Conservation (phyloP, 2,797 vertebrate species). For the Fistularia commersonii region DNA sequence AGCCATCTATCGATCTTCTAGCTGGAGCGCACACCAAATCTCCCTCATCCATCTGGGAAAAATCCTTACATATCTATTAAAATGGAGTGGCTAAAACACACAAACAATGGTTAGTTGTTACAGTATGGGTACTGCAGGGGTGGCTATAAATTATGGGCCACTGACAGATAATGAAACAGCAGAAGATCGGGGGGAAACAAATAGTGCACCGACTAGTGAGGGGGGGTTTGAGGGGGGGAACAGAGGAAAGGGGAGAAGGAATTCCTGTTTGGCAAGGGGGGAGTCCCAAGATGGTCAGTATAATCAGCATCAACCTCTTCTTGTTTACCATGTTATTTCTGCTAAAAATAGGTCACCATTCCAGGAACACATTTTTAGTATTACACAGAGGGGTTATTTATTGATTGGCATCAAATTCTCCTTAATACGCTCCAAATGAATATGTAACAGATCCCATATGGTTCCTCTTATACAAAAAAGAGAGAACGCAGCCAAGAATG, state of each 20-base stretch:
- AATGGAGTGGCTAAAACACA: slow-evolving; percentile 37
- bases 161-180: slow-evolving; percentile 58
- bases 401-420: no score
- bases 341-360: slow-evolving; percentile 17
- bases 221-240: slow-evolving; percentile 5
- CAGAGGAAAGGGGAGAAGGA: slow-evolving; percentile 7
- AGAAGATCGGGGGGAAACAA: slow-evolving; percentile 40
- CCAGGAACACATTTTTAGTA: neutral
- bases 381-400: no score
- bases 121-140: slow-evolving; percentile 22
- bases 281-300: slow-evolving; percentile 38
- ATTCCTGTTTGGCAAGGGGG: slow-evolving; percentile 41
- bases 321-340: slow-evolving; percentile 30
- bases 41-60: slow-evolving; percentile 45
- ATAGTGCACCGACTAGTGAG: slow-evolving; percentile 31
- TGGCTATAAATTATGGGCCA: slow-evolving; percentile 24
- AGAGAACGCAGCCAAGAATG: no score
- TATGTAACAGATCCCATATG: no score
- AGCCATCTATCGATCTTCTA: slow-evolving; percentile 53
- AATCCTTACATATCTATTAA: slow-evolving; percentile 52
- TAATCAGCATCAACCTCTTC: slow-evolving; percentile 34
- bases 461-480: no score
- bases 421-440: no score
- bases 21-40: slow-evolving; percentile 31
- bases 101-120: slow-evolving; percentile 21